A percentile compares a stretch with the other conserved stretches of the same genome.
Evolutionary conservation across 2,888 invertebrate species (phyloP).

Genomic region (Napeogenes sylphis): DNA sequence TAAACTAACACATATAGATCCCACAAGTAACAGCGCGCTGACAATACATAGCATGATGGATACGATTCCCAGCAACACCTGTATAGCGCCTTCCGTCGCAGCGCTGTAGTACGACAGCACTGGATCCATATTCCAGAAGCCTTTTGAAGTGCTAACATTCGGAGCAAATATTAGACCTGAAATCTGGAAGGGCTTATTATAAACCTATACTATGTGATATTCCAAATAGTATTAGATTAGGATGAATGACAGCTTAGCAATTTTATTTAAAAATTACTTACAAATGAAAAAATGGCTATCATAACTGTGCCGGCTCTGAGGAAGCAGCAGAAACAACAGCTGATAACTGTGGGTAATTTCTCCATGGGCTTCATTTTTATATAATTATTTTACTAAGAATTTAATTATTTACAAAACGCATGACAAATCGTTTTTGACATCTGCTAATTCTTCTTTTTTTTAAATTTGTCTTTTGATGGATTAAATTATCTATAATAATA

Average conservation of each 20-base stretch:
- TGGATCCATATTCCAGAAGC: constrained; percentile 51
- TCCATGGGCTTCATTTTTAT: constrained; percentile 50
- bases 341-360: constrained; percentile 55
- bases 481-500: too few species aligned
- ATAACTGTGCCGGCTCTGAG: constrained; percentile 58
- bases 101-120: constrained; percentile 48
- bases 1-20: constrained; percentile 54
- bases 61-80: constrained; percentile 46
- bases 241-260: not conserved
- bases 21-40: constrained; percentile 49
- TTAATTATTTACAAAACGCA: not conserved
- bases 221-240: too few species aligned
- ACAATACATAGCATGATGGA: constrained; percentile 52
- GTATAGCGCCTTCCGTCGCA: constrained; percentile 43
- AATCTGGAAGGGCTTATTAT: constrained; percentile 37
- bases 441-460: constrained; percentile 7
- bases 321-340: constrained; percentile 67
- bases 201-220: too few species aligned
- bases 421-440: constrained; percentile 5
- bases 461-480: not conserved
- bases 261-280: constrained; percentile 38
- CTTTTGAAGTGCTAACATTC: constrained; percentile 49
- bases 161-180: constrained; percentile 56
- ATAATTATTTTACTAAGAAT: not conserved
- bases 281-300: constrained; percentile 57